Evolutionary conservation across 1,140 invertebrate species (phyloP).

Genomic region (Halyomorpha halys): DNA sequence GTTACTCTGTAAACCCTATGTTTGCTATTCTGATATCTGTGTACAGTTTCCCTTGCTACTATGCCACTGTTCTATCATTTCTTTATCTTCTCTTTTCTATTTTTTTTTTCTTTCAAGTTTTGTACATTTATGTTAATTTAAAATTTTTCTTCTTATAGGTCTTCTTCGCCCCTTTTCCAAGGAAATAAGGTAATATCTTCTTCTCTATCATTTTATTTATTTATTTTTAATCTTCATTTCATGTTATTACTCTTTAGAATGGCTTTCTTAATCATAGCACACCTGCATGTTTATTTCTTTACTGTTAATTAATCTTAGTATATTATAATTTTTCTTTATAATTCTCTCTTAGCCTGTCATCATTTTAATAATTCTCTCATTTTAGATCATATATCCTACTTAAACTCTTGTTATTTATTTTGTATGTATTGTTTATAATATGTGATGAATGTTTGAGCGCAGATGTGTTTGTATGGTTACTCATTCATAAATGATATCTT

Average conservation of each 20-base stretch:
- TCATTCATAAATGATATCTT: too few species aligned
- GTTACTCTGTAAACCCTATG: background rate
- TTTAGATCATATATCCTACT: too few species aligned
- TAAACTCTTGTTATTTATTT: too few species aligned
- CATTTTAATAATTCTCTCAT: too few species aligned
- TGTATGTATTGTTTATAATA: too few species aligned
- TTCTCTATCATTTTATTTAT: constrained; percentile 1
- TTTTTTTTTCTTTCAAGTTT: constrained; percentile 4
- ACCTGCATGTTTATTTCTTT: background rate
- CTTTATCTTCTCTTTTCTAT: background rate
- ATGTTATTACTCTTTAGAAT: background rate
- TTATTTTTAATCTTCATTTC: background rate
- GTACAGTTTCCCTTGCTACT: background rate
- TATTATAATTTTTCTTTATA: too few species aligned
- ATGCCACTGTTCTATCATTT: background rate
- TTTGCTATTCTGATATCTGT: background rate
- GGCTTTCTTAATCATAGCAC: constrained; percentile 4
- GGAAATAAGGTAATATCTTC: constrained; percentile 18
- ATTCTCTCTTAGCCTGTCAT: too few species aligned
- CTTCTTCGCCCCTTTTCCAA: constrained; percentile 17
- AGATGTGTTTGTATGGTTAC: too few species aligned
- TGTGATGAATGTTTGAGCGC: too few species aligned
- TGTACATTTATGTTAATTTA: constrained; percentile 13
- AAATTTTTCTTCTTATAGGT: constrained; percentile 13
- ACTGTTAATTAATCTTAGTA: too few species aligned